Evolutionary conservation across 2,888 invertebrate genomes (phyloP), one percentile per base, ranked within the genome.

Genomic region (Chymomyza procnemis): DNA sequence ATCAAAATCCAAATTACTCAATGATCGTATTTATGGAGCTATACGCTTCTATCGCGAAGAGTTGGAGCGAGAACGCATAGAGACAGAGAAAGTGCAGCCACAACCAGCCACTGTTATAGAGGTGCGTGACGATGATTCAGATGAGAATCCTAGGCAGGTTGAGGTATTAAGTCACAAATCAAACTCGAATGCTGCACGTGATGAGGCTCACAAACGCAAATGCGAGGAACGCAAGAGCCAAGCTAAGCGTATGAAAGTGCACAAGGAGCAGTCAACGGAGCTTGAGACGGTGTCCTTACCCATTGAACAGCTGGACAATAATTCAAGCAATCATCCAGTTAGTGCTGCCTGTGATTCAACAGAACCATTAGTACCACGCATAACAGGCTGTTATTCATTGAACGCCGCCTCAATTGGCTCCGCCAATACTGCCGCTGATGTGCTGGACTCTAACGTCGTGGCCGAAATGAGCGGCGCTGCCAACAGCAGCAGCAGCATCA

Each of bases 311-410:
- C 50, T 30, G 22, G 54, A 5, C 18, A 58, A 9, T n/a, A 30
- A 12, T 61, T 60, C 8, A 63, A 55, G 19, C 47, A 41, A 2
- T 41, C 6, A 9, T 41, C 34, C 34, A 41, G 34, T 12, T 41
- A 3, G 3, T 41, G 12, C 34, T 41, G 26, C 6, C 26, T 0
- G 6, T 8, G 34, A 41, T 9, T 41, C 12, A 12, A 3, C 34
- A 0, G 34, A 41, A 9, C 3, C 34, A 12, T 41, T 41, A 64
- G 61, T 89, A 18, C 89, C 89, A 0, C 86, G 85, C 67, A 89
- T 89, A 18, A 73, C 88, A 0, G 81, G 78, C 47, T 89, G 89
- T 56, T 89, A 84, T 67, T 89, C 89, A 2, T 67, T 89, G 0
- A 85, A 85, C 22, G 9, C n/a, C 8, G 16, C 47, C 8, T 46